phyloP scores from a whole-genome alignment of 2,797 vertebrate genomes.

The Urocyon cinereoargenteus region DNA sequence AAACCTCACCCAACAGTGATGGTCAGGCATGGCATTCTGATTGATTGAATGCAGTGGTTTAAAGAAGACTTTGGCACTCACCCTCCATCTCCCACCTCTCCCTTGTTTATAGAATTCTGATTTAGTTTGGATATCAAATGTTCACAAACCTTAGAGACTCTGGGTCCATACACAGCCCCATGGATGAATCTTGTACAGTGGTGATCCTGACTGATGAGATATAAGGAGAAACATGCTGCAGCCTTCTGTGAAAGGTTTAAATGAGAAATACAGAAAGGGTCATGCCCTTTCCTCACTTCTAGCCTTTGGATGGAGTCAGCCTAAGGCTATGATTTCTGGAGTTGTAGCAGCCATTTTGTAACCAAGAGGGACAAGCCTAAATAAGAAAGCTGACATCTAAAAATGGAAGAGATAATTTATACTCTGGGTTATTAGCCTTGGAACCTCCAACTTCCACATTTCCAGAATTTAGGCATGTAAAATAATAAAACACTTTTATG shows the following conservation, averaged over 20 bases:
- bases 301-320: neutral
- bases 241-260: neutral
- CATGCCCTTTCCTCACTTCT: neutral
- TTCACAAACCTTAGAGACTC: neutral
- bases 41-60: neutral
- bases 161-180: accelerated
- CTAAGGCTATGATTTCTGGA: neutral
- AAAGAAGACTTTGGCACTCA: neutral
- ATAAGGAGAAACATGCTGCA: neutral
- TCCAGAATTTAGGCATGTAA: neutral
- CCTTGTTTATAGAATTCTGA: neutral
- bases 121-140: neutral
- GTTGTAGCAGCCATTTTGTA: neutral
- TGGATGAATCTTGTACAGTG: neutral
- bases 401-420: neutral
- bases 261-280: neutral
- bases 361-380: neutral
- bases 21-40: neutral
- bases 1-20: neutral
- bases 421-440: neutral
- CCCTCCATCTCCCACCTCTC: neutral
- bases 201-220: neutral
- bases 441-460: neutral
- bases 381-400: neutral
- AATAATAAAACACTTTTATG: neutral